Base-by-base conservation (phyloP, 2,113 vertebrate species). In the Fulica atra region DNA sequence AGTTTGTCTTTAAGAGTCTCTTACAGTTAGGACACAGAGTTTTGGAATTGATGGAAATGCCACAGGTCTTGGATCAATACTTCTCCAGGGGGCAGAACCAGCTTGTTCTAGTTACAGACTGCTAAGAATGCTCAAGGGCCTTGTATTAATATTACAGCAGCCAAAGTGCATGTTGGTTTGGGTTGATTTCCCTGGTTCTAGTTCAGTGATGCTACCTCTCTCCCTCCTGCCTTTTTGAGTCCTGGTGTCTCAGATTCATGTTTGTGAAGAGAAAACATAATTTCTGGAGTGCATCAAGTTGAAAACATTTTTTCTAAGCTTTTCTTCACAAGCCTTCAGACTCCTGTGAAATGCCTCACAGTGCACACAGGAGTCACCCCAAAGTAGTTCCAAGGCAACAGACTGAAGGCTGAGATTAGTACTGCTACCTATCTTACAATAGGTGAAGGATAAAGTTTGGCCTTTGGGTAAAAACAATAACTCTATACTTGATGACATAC, bases 111-210 rank as follows among this genome's bases (percentile, higher is more conserved):
- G 8, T 86, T 69, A 51, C 21, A 76, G 15, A 14, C 60, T 77
- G 40, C 76, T 61, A 84, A 71, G 61, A 74, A n/a, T 16, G 4
- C n/a, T 82, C 28, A 11, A 31, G 46, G 35, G 9, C 64, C 61
- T 54, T 3, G 0, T 73, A 19, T 82, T 80, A 85, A 15, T 50
- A 54, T 85, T 91, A n/a, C 23, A 82, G 7, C 25, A 59, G 36
- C 31, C 42, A 51, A 94, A 94, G 59, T 40, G 54, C 21, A 56
- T 19, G 31, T 46, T 80, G n/a, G 35, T 80, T 93, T 91, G 66
- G 46, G 74, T 64, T 81, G 56, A 36, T 92, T 92, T 87, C 40
- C 38, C 51, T 81, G 89, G 28, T 95, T 96, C 79, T 86, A 31
- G 51, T 63, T 85, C 81, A 77, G 13, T 94, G 64, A 51, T 63